These are phyloP conservation scores for Caenorhabditis doughertyi DNA, from an alignment of 2,888 invertebrate species.

Conservation along the genomic window DNA sequence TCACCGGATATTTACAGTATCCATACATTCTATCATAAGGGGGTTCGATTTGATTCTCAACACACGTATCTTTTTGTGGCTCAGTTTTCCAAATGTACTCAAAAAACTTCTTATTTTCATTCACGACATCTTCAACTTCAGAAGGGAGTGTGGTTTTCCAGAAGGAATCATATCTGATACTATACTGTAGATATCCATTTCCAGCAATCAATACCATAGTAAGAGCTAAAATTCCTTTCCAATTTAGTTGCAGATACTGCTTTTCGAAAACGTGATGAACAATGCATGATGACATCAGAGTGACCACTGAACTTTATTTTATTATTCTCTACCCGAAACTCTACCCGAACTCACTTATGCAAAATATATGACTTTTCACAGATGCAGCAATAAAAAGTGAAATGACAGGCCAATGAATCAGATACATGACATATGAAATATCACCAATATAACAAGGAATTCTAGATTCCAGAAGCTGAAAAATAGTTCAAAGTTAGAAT, in stretches of 20 bases:
- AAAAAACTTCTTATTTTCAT: conserved; percentile 30
- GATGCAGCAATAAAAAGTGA: conserved; percentile 2
- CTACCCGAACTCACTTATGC: not conserved
- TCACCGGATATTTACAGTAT: conserved; percentile 33
- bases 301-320: conserved; percentile 12
- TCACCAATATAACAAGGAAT: conserved; percentile 16
- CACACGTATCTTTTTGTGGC: conserved; percentile 16
- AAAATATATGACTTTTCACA: conserved; percentile 22
- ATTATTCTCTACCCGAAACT: not conserved
- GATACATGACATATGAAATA: conserved; percentile 41
- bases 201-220: not conserved
- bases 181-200: conserved; percentile 27
- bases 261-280: conserved; percentile 42
- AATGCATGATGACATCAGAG: conserved; percentile 11
- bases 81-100: conserved; percentile 33
- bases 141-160: conserved; percentile 22
- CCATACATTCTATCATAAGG: conserved; percentile 6
- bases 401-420: conserved; percentile 43
- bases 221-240: conserved; percentile 17
- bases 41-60: conserved; percentile 3
- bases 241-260: conserved; percentile 6
- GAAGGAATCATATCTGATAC: conserved; percentile 37
- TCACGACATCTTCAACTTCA: conserved; percentile 24
- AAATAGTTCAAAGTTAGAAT: not conserved
- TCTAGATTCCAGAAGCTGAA: conserved; percentile 26